Evolutionary conservation across 2,888 invertebrate species (phyloP).

Genomic region (Dione juno): DNA sequence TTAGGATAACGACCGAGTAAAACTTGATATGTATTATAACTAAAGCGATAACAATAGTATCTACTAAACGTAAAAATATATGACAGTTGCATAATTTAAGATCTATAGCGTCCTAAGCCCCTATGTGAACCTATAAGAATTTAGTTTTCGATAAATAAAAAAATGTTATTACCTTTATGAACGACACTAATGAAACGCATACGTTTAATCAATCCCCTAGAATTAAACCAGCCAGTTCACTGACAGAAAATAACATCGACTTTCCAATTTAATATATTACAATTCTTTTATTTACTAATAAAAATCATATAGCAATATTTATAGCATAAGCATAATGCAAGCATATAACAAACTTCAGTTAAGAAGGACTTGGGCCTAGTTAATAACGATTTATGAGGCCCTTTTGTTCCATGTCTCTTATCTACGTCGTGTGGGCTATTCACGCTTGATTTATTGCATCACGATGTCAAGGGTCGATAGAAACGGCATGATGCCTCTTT

Average conservation of each 20-base stretch:
- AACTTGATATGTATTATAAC: background rate
- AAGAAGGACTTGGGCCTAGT: slow-evolving; percentile 63
- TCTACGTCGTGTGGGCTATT: slow-evolving; percentile 74
- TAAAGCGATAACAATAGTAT: too few relatives aligned
- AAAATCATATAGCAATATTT: background rate
- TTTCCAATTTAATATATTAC: background rate
- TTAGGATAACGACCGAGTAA: background rate
- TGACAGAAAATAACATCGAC: background rate
- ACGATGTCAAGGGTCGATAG: slow-evolving; percentile 59
- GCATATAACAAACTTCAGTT: slow-evolving; percentile 51
- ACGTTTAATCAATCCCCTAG: too few relatives aligned
- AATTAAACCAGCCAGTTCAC: too few relatives aligned
- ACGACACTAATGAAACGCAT: too few relatives aligned
- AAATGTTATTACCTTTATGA: too few relatives aligned
- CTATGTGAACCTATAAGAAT: too few relatives aligned
- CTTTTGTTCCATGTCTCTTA: slow-evolving; percentile 79
- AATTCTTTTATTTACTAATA: background rate
- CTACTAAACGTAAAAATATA: too few relatives aligned
- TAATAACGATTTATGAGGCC: slow-evolving; percentile 75
- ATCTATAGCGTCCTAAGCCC: too few relatives aligned
- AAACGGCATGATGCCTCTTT: slow-evolving; percentile 56
- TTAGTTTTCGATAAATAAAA: too few relatives aligned
- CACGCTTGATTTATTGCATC: slow-evolving; percentile 76
- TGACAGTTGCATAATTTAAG: too few relatives aligned
- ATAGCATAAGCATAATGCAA: slow-evolving; percentile 20